Percentiles rank a stretch among this genome's conserved stretches.
Conservation (phyloP, 2,113 vertebrate species). For the Globicephala melas region DNA sequence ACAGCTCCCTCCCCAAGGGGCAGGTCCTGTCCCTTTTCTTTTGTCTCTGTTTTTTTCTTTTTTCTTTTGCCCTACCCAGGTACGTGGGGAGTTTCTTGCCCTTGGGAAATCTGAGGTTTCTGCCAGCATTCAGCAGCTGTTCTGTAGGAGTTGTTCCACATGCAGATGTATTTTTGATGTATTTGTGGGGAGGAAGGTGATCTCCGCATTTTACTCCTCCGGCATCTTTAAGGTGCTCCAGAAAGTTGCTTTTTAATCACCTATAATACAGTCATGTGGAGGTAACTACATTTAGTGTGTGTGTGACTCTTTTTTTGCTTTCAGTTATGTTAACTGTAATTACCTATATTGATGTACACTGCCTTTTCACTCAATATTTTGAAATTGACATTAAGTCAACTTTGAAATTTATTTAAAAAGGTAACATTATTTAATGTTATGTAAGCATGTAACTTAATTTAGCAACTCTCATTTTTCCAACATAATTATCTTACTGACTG, state of each 20-base stretch:
- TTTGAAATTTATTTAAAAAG: conserved; percentile 5
- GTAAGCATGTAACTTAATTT: not conserved
- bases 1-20: too few species aligned
- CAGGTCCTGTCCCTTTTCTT: too few species aligned
- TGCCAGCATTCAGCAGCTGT: too few species aligned
- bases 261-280: not conserved
- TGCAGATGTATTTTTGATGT: too few species aligned
- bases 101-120: too few species aligned
- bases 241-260: not conserved
- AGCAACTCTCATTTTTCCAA: not conserved
- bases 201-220: too few species aligned
- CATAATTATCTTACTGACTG: not conserved
- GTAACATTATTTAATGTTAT: not conserved
- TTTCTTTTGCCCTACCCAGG: too few species aligned
- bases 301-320: not conserved
- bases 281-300: not conserved
- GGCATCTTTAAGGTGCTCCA: not conserved
- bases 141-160: too few species aligned
- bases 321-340: not conserved
- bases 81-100: too few species aligned
- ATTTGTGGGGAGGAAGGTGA: too few species aligned
- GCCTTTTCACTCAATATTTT: not conserved
- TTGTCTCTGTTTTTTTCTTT: too few species aligned
- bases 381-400: not conserved
- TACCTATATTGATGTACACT: not conserved